A percentile compares a stretch with the other conserved stretches of the same genome.
Evolutionary conservation across 2,113 vertebrate species (phyloP).

Genomic region (Pongo pygmaeus): DNA sequence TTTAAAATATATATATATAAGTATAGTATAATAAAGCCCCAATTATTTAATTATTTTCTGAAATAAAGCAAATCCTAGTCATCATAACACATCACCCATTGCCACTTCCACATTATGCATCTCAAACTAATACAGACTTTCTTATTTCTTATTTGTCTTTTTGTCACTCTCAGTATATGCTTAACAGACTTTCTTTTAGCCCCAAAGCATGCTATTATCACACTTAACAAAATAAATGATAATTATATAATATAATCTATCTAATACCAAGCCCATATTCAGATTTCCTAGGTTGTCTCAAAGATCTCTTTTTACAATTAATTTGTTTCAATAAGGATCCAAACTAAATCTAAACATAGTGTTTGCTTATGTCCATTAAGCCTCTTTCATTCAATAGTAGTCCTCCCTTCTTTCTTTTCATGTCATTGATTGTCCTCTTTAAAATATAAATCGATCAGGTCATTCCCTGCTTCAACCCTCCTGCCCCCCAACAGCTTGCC

Average conservation of each 20-base stretch:
- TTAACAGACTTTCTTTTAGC: neutral
- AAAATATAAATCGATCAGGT: neutral
- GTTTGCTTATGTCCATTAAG: neutral
- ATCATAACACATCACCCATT: neutral
- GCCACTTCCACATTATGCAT: neutral
- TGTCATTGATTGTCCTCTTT: neutral
- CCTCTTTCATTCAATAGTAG: neutral
- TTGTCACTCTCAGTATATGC: too few species aligned
- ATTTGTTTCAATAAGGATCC: neutral
- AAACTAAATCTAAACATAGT: neutral
- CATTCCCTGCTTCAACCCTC: neutral
- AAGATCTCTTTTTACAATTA: neutral
- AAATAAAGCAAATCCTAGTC: neutral
- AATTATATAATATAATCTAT: neutral
- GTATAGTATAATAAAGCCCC: neutral
- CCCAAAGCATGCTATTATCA: neutral
- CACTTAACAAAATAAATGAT: constrained; percentile 4
- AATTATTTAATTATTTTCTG: neutral
- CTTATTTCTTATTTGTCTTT: neutral
- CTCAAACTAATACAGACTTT: neutral
- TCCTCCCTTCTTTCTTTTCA: neutral
- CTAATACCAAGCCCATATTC: neutral
- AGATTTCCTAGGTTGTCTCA: neutral
- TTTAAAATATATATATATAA: neutral
- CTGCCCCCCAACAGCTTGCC: neutral